Percentiles rank a stretch among this genome's conserved stretches.
These are phyloP conservation scores for Eurosta solidaginis DNA, from an alignment of 1,140 invertebrate genomes.

Conservation along the genomic window DNA sequence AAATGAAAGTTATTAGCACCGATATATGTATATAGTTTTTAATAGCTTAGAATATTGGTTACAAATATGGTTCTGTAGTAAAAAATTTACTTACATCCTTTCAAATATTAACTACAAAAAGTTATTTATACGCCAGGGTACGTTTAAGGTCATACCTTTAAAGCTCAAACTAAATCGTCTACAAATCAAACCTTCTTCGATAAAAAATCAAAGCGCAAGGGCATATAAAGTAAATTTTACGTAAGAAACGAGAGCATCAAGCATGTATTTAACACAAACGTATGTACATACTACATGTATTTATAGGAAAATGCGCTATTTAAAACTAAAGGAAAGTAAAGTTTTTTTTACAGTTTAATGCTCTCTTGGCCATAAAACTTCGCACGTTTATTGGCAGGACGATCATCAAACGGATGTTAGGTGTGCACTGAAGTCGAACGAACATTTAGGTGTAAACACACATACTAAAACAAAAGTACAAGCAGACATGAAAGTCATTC, in stretches of 20 bases:
- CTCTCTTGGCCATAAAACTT: constrained; percentile 25
- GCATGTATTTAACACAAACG: not conserved
- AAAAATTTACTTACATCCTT: too few species aligned
- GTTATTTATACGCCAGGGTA: too few species aligned
- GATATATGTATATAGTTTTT: too few species aligned
- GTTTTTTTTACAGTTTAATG: constrained; percentile 4
- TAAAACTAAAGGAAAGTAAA: not conserved
- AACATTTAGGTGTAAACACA: not conserved
- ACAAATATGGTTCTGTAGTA: too few species aligned
- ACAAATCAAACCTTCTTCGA: not conserved
- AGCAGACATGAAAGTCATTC: not conserved
- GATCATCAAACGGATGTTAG: not conserved
- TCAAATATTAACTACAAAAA: too few species aligned
- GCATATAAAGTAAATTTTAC: not conserved
- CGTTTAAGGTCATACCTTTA: too few species aligned
- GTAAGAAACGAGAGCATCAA: not conserved
- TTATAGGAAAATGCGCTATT: not conserved
- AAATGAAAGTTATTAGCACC: too few species aligned
- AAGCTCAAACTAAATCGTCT: not conserved
- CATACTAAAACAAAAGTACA: not conserved
- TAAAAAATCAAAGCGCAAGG: constrained; percentile 2
- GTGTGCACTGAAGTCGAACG: not conserved
- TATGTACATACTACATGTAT: not conserved
- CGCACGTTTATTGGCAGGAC: not conserved
- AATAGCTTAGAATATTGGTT: too few species aligned